phyloP scores from a whole-genome alignment of 2,888 invertebrate genomes.

The Drosophila parthenogenetica region DNA sequence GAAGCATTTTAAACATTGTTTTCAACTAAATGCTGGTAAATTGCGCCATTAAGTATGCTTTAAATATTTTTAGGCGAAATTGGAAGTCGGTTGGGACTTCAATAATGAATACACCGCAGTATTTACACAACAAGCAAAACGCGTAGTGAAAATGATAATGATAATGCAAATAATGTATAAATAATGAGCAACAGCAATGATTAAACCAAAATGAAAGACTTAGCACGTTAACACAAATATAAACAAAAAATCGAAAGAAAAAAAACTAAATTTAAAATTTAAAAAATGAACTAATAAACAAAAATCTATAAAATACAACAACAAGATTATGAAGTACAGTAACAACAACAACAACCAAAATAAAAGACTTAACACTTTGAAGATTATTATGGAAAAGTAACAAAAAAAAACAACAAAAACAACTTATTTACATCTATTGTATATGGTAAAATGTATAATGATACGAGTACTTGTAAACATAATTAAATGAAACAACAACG shows the following conservation, averaged over 20 bases:
- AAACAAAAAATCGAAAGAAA: constrained; percentile 20
- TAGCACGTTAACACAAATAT: constrained; percentile 77
- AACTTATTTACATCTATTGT: constrained; percentile 75
- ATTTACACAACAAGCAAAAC: constrained; percentile 40
- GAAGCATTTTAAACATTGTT: background rate
- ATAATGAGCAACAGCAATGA: constrained; percentile 63
- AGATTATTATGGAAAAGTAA: constrained; percentile 50
- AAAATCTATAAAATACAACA: constrained; percentile 38
- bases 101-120: constrained; percentile 39
- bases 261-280: constrained; percentile 7
- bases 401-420: constrained; percentile 31
- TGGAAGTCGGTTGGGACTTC: background rate
- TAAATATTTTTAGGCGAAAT: background rate
- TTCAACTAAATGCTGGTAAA: background rate
- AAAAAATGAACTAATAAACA: constrained; percentile 18
- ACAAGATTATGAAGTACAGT: constrained; percentile 48
- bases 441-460: constrained; percentile 41
- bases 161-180: constrained; percentile 53
- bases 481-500: constrained; percentile 34
- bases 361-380: constrained; percentile 79
- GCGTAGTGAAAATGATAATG: constrained; percentile 48
- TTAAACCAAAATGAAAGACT: constrained; percentile 68
- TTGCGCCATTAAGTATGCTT: constrained; percentile 1
- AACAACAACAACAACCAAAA: constrained; percentile 70
- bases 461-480: constrained; percentile 37